Base-by-base conservation (phyloP, 2,113 vertebrate species). In the Mandrillus leucophaeus region DNA sequence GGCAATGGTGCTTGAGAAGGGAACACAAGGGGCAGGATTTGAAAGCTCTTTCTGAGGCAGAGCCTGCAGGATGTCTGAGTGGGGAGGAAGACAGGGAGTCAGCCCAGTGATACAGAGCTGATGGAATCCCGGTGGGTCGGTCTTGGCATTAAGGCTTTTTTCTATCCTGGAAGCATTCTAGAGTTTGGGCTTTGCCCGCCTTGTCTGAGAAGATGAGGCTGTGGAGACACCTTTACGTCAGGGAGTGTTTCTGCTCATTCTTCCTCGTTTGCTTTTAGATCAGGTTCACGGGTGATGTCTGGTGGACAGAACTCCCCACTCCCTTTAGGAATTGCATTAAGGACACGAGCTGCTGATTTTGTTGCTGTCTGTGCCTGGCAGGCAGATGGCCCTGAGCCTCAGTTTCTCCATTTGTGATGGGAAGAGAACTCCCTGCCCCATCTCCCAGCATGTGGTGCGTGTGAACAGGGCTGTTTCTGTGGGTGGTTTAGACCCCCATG, bases 401-500 rank as follows among this genome's bases (percentile, higher is more conserved):
- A 84, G 84, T 96, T 93, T 88, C 94, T 79, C 68, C n/a, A 23
- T 57, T 81, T 94, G 14, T 45, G 76, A 93, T 43, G 7, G 3
- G 75, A 94, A 50, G 48, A 87, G 23, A 78, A 16, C 5, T n/a
- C 12, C 20, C 32, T 0, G 2, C 18, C 43, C 55, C 85, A 64
- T 66, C 20, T 23, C 2, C 40, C 16, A 55, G 90, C 79, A 95
- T 80, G 75, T 76, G 79, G 89, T 70, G 64, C 57, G 50, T 48
- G 12, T 92, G 94, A 87, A 72, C 6, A 92, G 66, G 35, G 80
- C 84, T 72, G 90, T 87, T 96, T 92, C 88, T 70, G 95, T 97
- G 97, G 95, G 97, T 97, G 97, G 93, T 14, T 96, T 43, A 11
- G 97, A 93, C 94, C 94, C 96, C 92, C 2, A 2, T 61, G 48